Evolutionary conservation across 92 coral and sea anemone genomes (phyloP).

Genomic region (Chrysogorgia sp.): DNA sequence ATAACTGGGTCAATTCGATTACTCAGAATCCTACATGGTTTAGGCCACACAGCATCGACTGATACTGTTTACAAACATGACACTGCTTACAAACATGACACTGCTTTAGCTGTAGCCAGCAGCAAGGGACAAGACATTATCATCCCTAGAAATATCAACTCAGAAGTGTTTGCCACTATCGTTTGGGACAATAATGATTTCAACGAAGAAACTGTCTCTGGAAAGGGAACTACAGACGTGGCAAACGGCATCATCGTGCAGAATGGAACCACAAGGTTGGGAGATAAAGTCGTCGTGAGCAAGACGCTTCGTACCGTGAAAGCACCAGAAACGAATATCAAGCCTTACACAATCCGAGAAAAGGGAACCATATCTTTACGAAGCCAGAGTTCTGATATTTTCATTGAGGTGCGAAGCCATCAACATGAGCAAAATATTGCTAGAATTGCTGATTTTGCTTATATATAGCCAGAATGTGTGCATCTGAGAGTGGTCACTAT

Average conservation of each 20-base stretch:
- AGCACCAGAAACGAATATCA: constrained; percentile 16
- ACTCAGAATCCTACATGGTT: constrained; percentile 18
- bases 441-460: not conserved
- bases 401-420: not conserved
- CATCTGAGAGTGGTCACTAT: not conserved
- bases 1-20: constrained; percentile 66
- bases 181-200: constrained; percentile 78
- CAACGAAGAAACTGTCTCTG: constrained; percentile 70
- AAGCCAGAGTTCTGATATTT: constrained; percentile 7
- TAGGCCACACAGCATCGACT: constrained; percentile 49
- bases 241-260: constrained; percentile 71
- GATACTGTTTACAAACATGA: constrained; percentile 66
- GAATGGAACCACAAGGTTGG: constrained; percentile 31
- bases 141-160: constrained; percentile 56
- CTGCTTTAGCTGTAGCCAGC: constrained; percentile 64
- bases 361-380: constrained; percentile 19
- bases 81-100: constrained; percentile 75
- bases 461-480: not conserved
- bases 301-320: constrained; percentile 34
- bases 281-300: constrained; percentile 39
- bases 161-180: constrained; percentile 57
- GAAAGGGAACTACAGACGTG: constrained; percentile 74
- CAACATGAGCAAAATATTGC: not conserved
- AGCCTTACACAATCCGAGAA: constrained; percentile 47
- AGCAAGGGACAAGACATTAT: constrained; percentile 54